These are phyloP conservation scores for Podarcis lilfordi DNA, from an alignment of 2,797 vertebrate species.

Conservation along the genomic window DNA sequence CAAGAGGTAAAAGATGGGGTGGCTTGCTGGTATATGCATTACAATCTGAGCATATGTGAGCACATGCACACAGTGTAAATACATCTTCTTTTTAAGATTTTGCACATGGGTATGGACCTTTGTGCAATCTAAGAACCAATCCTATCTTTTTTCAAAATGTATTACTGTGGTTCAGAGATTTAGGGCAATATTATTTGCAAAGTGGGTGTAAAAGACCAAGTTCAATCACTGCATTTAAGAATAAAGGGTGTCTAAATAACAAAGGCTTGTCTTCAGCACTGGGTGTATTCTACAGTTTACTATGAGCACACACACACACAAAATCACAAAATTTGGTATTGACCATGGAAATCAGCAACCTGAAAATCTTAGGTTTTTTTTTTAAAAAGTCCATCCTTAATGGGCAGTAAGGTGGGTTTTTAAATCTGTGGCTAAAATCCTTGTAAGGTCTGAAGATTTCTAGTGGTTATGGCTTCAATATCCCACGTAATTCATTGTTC, in stretches of 20 bases:
- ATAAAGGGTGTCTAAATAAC: neutral
- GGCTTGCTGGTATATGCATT: neutral
- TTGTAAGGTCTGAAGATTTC: neutral
- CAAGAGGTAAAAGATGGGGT: neutral
- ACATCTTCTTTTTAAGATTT: neutral
- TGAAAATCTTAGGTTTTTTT: neutral
- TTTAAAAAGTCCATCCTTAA: neutral
- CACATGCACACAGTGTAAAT: neutral
- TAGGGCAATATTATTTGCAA: neutral
- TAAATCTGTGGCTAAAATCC: neutral
- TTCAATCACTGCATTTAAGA: neutral
- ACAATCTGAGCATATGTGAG: neutral
- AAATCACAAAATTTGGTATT: neutral
- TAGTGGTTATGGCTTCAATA: no score
- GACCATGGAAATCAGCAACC: neutral
- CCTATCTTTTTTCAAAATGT: neutral
- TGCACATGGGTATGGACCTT: neutral
- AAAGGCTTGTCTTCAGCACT: no score
- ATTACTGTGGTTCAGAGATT: neutral
- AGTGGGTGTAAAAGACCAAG: neutral
- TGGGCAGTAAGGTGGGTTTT: neutral
- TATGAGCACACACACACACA: neutral
- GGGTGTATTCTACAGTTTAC: neutral
- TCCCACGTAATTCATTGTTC: neutral
- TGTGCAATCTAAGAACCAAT: neutral